Conservation (phyloP, 2,113 vertebrate species). For the Ptilorrhoa leucosticta region DNA sequence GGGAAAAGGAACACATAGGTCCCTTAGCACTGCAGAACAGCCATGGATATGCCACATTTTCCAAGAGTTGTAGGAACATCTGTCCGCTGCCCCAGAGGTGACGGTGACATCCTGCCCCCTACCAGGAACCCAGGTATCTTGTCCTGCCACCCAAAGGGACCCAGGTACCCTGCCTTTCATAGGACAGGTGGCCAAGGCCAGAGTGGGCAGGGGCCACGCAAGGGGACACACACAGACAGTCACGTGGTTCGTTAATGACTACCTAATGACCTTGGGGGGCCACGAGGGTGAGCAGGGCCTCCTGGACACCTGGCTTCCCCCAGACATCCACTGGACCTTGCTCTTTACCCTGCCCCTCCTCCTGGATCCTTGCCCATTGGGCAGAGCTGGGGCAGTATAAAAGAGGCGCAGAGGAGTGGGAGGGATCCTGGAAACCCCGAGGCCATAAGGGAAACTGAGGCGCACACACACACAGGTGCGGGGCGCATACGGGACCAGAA, state of each 20-base stretch:
- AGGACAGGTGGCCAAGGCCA: background rate
- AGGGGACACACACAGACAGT: fast-evolving
- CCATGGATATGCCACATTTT: fast-evolving
- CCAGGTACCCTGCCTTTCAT: background rate
- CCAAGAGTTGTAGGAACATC: background rate
- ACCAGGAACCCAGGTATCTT: background rate
- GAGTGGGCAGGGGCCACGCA: background rate
- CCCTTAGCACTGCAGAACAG: background rate
- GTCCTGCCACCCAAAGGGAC: background rate
- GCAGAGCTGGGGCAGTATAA: conserved; percentile 8
- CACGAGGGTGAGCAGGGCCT: background rate
- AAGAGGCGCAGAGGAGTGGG: background rate
- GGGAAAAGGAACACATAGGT: background rate
- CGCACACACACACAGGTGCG: background rate
- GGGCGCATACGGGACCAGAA: background rate
- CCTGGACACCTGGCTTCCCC: background rate
- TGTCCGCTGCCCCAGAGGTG: background rate
- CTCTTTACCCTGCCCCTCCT: conserved; percentile 15
- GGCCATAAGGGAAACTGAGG: conserved; percentile 4
- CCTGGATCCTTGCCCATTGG: conserved; percentile 16
- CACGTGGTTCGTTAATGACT: background rate
- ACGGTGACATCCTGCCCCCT: background rate
- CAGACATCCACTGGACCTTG: background rate
- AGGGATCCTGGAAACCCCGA: background rate
- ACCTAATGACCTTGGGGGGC: conserved; percentile 9